Percentiles rank a stretch among this genome's conserved stretches.
phyloP scores from a whole-genome alignment of 2,797 vertebrate genomes.

The Ceyx erithaca region DNA sequence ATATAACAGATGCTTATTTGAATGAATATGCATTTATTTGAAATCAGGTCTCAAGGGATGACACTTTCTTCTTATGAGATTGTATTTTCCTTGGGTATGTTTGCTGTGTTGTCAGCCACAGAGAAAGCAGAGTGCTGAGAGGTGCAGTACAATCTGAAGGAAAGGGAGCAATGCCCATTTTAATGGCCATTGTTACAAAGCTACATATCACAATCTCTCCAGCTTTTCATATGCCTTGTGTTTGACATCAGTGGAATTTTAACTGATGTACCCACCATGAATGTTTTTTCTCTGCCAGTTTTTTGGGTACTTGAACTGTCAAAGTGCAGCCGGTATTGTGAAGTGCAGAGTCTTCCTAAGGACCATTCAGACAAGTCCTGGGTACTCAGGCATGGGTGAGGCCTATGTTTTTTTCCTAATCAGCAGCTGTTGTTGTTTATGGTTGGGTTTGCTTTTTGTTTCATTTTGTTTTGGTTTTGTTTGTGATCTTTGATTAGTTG shows the following conservation, averaged over 20 bases:
- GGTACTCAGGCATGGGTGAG: neutral
- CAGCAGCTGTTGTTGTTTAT: neutral
- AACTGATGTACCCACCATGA: neutral
- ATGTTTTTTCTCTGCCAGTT: slow-evolving; percentile 34
- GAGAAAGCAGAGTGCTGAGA: slow-evolving; percentile 2
- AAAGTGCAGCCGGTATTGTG: slow-evolving; percentile 32
- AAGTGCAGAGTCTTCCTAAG: neutral
- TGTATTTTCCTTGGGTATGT: slow-evolving; percentile 41
- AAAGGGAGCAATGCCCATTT: slow-evolving; percentile 47
- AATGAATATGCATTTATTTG: slow-evolving; percentile 68
- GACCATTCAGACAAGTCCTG: neutral
- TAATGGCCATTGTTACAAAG: slow-evolving; percentile 31
- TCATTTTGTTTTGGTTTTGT: neutral
- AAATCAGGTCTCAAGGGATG: slow-evolving; percentile 50
- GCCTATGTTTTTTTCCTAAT: neutral
- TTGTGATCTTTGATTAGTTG: neutral
- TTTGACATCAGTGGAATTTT: slow-evolving; percentile 17
- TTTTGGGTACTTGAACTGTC: neutral
- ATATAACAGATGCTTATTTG: slow-evolving; percentile 66
- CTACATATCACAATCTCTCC: neutral
- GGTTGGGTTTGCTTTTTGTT: neutral
- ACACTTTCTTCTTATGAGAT: slow-evolving; percentile 53
- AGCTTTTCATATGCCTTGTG: slow-evolving; percentile 12
- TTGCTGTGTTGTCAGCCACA: slow-evolving; percentile 19
- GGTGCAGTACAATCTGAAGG: neutral